Base-by-base conservation (phyloP, 2,888 invertebrate species). In the Plebejus argus region DNA sequence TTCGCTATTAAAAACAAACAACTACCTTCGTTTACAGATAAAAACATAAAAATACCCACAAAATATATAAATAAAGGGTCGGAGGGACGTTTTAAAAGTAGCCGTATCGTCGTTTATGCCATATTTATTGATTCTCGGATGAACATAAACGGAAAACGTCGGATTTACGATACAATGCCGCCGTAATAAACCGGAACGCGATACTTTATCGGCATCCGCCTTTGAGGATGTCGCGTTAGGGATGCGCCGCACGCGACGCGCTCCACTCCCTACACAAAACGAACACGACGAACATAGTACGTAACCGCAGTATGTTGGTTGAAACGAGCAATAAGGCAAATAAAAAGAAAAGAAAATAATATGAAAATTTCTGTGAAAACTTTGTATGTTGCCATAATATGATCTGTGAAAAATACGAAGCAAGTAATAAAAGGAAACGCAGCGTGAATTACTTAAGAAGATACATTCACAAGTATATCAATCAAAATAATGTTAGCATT, bases 91-190 rank as follows among this genome's bases (percentile, higher is more conserved):
- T 74, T 74, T 53, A 53, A 74, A 74, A 76, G 61, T 66, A 18
- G 39, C 45, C 45, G 66, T 76, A 76, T 61, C 66, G 61, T 66
- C 66, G 76, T 76, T 76, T 66, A 76, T 76, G 76, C 33, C 74
- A 76, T 77, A 79, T 77, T 77, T 79, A 79, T 78, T 77, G 77
- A 78, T 79, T 76, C 61, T 45, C 35, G 76, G 76, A 76, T 58
- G 23, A 61, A 76, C 61, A 76, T 66, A 76, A 76, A 66, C 74
- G 74, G 56, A 70, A 56, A 58, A 76, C 49, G 80, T 78, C 77
- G 80, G 79, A 80, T 80, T 81, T 80, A 81, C 80, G 79, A 79
- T 72, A 76, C 77, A 74, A 74, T 74, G 78, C 77, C 77, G 76
- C 77, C 49, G 77, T 76, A 78, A 80, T 79, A 80, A 78, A 79